Evolutionary conservation across 2,113 vertebrate genomes (phyloP).

Genomic region (Petrocephalus microphthalmus): DNA sequence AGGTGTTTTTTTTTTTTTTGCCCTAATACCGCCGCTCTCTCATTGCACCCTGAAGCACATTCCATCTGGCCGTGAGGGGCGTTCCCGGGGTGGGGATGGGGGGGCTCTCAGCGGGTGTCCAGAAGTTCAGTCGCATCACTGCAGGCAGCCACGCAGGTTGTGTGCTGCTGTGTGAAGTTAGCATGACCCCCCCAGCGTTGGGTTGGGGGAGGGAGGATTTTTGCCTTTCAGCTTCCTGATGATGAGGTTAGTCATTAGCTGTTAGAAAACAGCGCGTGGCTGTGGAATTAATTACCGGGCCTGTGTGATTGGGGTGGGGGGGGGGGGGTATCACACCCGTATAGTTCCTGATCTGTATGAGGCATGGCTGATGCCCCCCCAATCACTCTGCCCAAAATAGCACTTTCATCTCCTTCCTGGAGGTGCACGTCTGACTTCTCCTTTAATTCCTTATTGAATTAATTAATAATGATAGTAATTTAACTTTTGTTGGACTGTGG

Average conservation of each 20-base stretch:
- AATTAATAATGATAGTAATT: neutral
- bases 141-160: neutral
- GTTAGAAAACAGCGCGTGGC: neutral
- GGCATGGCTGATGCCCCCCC: neutral
- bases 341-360: neutral
- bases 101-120: neutral
- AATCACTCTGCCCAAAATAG: neutral
- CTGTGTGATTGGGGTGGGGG: neutral
- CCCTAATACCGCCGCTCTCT: neutral
- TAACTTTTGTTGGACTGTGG: neutral
- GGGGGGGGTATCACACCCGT: neutral
- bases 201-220: neutral
- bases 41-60: neutral
- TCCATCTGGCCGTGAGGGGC: neutral
- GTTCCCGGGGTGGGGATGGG: neutral
- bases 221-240: neutral
- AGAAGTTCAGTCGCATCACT: neutral
- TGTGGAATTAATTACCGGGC: neutral
- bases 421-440: neutral
- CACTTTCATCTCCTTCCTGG: neutral
- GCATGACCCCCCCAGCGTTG: neutral
- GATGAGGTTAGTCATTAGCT: neutral
- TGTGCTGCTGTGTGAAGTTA: neutral
- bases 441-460: neutral
- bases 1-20: neutral